phyloP scores from a whole-genome alignment of 2,888 invertebrate genomes.

The Latrodectus elegans region DNA sequence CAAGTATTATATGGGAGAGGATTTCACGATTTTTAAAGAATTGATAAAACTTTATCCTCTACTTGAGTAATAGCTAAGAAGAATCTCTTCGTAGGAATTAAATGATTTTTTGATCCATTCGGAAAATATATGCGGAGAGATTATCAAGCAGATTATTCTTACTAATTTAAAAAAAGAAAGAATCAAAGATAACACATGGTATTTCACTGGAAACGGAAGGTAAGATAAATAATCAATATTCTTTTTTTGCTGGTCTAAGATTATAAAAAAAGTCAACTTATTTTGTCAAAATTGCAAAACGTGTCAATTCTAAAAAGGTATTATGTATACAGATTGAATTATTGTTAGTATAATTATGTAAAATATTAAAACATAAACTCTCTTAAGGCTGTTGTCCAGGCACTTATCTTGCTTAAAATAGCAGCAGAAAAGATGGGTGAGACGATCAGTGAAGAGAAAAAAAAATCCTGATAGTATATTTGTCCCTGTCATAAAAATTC shows the following conservation, averaged over 20 bases:
- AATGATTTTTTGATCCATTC: too few species aligned
- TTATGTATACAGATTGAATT: neutral
- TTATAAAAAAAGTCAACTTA: neutral
- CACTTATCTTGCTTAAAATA: too few species aligned
- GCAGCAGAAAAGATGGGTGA: too few species aligned
- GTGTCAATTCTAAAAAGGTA: neutral
- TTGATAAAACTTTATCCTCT: neutral
- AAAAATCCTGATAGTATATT: neutral
- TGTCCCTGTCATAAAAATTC: neutral
- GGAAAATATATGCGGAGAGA: too few species aligned
- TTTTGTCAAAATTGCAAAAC: conserved; percentile 1
- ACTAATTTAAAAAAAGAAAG: neutral
- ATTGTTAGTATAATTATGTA: neutral
- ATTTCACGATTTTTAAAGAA: neutral
- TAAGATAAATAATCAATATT: neutral
- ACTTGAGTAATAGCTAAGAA: too few species aligned
- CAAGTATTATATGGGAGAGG: neutral
- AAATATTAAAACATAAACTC: neutral
- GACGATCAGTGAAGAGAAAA: too few species aligned
- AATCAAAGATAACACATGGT: conserved; percentile 4
- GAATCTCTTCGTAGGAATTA: too few species aligned
- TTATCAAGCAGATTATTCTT: too few species aligned
- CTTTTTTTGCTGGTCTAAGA: neutral
- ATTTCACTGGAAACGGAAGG: neutral
- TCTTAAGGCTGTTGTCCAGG: too few species aligned